Conservation (phyloP, 2,888 invertebrate genomes). For the Ligdia adustata region DNA sequence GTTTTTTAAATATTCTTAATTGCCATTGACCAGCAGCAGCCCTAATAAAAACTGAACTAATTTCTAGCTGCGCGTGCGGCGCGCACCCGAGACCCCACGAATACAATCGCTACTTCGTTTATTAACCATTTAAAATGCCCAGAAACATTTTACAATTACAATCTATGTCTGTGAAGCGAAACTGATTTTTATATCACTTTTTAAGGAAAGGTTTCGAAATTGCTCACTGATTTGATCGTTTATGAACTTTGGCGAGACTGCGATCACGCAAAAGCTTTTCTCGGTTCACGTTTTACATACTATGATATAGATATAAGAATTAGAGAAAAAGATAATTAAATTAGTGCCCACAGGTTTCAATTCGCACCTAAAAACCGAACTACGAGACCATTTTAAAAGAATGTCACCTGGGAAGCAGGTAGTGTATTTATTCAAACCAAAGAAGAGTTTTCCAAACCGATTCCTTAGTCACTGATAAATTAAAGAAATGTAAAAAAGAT, state of each 20-base stretch:
- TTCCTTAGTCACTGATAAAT: no score
- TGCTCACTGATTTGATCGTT: constrained; percentile 1
- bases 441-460: no score
- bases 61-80: constrained; percentile 61
- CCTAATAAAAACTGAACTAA: constrained; percentile 57
- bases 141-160: constrained; percentile 29
- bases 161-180: constrained; percentile 19
- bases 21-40: constrained; percentile 38
- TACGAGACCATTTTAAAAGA: no score
- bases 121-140: constrained; percentile 34
- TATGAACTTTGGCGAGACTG: neutral
- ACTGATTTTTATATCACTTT: constrained; percentile 24
- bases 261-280: neutral
- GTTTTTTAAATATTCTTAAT: no score
- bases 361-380: no score
- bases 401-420: no score
- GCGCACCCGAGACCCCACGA: constrained; percentile 35
- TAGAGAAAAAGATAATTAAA: no score
- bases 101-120: constrained; percentile 36
- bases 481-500: no score
- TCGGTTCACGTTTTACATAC: no score
- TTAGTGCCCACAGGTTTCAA: no score
- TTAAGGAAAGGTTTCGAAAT: constrained; percentile 12
- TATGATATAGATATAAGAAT: no score
- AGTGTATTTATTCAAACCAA: no score